phyloP scores from a whole-genome alignment of 2,888 invertebrate species.

The Drosophila prostipennis region DNA sequence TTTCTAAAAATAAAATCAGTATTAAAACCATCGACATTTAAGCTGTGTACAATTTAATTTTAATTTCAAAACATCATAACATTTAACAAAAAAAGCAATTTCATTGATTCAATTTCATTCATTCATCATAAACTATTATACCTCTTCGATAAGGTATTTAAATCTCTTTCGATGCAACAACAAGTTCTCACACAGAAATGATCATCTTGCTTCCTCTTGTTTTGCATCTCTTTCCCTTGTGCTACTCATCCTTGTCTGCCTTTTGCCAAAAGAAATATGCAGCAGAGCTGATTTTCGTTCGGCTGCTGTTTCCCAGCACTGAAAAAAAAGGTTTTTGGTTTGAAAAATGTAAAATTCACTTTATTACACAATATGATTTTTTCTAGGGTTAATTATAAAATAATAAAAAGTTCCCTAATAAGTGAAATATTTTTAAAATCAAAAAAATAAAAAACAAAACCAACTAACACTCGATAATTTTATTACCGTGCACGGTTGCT shows the following conservation, averaged over 20 bases:
- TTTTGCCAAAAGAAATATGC: constrained; percentile 67
- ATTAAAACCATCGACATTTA: too few relatives aligned
- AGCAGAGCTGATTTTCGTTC: constrained; percentile 63
- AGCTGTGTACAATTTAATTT: too few relatives aligned
- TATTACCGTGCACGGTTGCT: constrained; percentile 46
- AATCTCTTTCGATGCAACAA: constrained; percentile 11
- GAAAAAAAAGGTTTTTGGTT: neutral
- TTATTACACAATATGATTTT: neutral
- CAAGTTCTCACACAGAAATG: constrained; percentile 65
- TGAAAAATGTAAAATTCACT: neutral
- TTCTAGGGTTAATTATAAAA: neutral
- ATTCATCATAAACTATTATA: neutral
- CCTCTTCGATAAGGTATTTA: neutral
- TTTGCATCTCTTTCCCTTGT: neutral
- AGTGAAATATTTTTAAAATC: neutral
- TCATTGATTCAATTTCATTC: too few relatives aligned
- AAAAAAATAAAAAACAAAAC: neutral
- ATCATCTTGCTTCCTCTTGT: constrained; percentile 29
- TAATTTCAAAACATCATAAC: too few relatives aligned
- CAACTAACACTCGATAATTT: neutral
- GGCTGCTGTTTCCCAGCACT: constrained; percentile 28
- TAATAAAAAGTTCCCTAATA: neutral
- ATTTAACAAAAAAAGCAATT: neutral
- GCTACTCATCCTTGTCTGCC: constrained; percentile 26
- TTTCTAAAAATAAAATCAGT: too few relatives aligned